Conservation (phyloP, 1,140 invertebrate genomes). For the Drosophila carrolli region DNA sequence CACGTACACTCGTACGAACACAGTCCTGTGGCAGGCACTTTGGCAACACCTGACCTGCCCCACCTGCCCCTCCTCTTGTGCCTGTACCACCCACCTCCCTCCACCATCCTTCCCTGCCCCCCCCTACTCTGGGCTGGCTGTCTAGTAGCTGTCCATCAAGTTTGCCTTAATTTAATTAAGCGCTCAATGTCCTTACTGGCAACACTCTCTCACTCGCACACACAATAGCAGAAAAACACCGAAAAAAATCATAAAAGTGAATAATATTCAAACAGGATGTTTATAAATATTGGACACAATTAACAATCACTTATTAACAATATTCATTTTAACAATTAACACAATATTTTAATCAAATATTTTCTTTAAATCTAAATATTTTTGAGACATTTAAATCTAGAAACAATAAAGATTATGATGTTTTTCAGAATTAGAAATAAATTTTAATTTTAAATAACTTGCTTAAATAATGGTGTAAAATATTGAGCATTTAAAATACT, state of each 20-base stretch:
- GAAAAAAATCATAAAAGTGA: not conserved
- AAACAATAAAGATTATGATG: no score
- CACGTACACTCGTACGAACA: conserved; percentile 15
- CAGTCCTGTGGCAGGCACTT: conserved; percentile 45
- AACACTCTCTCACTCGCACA: conserved; percentile 35
- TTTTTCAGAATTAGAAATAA: no score
- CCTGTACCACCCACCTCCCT: not conserved
- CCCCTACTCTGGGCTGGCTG: conserved; percentile 46
- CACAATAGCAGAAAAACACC: conserved; percentile 9
- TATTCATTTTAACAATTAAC: no score
- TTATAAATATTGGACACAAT: no score
- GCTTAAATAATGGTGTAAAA: no score
- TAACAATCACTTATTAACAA: no score
- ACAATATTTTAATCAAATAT: no score
- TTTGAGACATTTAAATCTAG: no score
- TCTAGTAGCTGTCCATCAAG: conserved; percentile 82
- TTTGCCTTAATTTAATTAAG: conserved; percentile 80
- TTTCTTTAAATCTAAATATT: no score
- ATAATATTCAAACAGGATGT: not conserved
- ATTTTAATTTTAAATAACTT: no score
- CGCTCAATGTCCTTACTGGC: conserved; percentile 76
- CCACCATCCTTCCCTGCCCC: not conserved
- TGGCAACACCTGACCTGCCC: conserved; percentile 66
- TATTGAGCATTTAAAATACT: no score
- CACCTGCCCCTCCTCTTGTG: not conserved